Evolutionary conservation across 2,113 vertebrate genomes (phyloP), one percentile per base, ranked within the genome.

Genomic region (Peromyscus leucopus): DNA sequence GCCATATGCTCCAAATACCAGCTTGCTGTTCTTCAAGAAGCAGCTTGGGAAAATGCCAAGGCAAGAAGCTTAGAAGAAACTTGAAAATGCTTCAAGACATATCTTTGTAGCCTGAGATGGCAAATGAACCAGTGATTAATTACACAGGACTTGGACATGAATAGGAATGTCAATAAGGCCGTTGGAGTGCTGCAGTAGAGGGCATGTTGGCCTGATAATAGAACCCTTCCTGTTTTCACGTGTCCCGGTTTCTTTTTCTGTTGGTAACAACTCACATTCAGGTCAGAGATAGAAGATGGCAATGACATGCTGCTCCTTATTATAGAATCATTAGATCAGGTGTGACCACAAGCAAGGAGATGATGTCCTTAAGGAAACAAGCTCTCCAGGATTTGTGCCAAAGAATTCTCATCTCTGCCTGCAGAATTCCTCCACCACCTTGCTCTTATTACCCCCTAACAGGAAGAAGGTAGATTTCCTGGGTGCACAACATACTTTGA

Each of bases 1-100:
- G 98, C 98, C 98, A 99, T 99, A 99, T 98, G 98, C 98, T 98
- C 98, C 98, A 98, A 98, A 98, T 98, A 98, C 97, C 98, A 99
- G 98, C 98, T 98, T 98, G 98, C 97, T 97, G 98, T 98, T 98
- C 98, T 96, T 98, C 97, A 98, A 98, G 98, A 98, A 98, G 98
- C 96, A 98, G 98, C 97, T 99, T 99, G 98, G 98, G 98, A 98
- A 98, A 98, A 98, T 98, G 98, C 98, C 99, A 99, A 94, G 39
- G 92, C 98, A 93, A 97, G 98, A 97, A 98, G 98, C 98, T 98
- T 98, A 97, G 98, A 98, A 98, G 98, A 98, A 98, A 98, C 98
- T 98, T 98, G 98, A 98, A 98, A 98, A 99, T 97, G 96, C 98
- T 99, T 98, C 97, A 97, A 99, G 98, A 98, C 98, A 98, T 98